Base-by-base conservation (phyloP, 2,888 invertebrate species). In the Plagodis dolabraria region DNA sequence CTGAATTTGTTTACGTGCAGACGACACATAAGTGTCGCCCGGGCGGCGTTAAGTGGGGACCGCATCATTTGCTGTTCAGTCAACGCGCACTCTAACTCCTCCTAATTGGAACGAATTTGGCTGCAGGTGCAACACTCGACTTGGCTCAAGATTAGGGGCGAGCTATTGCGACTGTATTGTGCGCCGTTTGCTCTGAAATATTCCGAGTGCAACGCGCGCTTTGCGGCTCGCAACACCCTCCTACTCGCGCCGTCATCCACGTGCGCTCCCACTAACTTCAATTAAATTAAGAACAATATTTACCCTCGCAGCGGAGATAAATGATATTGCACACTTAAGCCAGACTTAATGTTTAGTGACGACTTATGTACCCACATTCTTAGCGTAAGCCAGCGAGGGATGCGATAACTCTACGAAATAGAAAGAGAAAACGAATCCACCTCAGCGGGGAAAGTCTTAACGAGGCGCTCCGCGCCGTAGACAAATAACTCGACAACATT, bases 261-360 rank as follows among this genome's bases (percentile, higher is more conserved):
- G 79, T 83, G 82, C 80, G 82, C 82, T 78, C 69, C 71, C 75
- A 76, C 83, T 81, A 85, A 90, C 87, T 87, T 82, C 83, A 91
- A 87, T 90, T 92, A 90, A 92, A 92, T 91, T 92, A 86, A 89
- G 87, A 90, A 92, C 90, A 92, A 92, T 92, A 91, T 92, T 92
- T 90, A 89, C 89, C 83, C 87, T 79, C 79, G 77, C 77, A 72
- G 81, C 84, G 79, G 76, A 86, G 87, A 89, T 87, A 90, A 88
- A 91, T 86, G 88, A 85, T 88, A 89, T 89, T 88, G 87, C 86
- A 84, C 85, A 84, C 83, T 87, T 86, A 86, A 87, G 86, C 82
- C 77, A 74, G 77, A 85, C 81, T 86, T 87, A 86, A 85, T 83
- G 84, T 81, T 85, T 80, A 79, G 86, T 82, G 85, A 86, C 86